Evolutionary conservation across 2,888 invertebrate genomes (phyloP).

Genomic region (Eubasilissa splendida): DNA sequence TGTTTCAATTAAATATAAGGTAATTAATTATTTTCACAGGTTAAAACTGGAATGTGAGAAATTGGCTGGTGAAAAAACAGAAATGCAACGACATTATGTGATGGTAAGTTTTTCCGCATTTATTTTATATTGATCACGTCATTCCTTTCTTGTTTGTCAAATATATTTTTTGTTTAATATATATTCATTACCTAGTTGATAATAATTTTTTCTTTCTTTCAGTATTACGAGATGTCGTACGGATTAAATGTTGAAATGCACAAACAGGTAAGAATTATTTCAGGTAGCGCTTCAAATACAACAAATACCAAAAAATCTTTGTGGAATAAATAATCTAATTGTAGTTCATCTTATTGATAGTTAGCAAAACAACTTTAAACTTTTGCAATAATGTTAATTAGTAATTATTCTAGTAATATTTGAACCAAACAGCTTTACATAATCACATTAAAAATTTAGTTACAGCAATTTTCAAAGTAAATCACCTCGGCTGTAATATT

Average conservation of each 20-base stretch:
- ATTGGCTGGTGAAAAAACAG: conserved; percentile 96
- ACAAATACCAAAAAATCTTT: too few relatives aligned
- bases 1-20: too few relatives aligned
- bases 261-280: conserved; percentile 82
- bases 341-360: too few relatives aligned
- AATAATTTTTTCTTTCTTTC: conserved; percentile 65
- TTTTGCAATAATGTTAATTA: too few relatives aligned
- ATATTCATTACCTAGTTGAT: not conserved
- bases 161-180: not conserved
- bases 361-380: too few relatives aligned
- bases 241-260: conserved; percentile 97
- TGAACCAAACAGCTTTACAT: too few relatives aligned
- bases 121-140: not conserved
- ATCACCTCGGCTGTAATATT: too few relatives aligned
- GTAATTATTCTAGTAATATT: too few relatives aligned
- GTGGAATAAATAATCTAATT: too few relatives aligned
- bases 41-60: conserved; percentile 98
- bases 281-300: not conserved
- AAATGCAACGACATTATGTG: conserved; percentile 99
- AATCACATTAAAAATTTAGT: too few relatives aligned
- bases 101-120: conserved; percentile 80
- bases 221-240: conserved; percentile 98
- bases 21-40: conserved; percentile 73
- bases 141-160: too few relatives aligned
- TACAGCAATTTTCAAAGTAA: too few relatives aligned